Base-by-base conservation (phyloP, 2,113 vertebrate species). In the Micronycteris hirsuta region DNA sequence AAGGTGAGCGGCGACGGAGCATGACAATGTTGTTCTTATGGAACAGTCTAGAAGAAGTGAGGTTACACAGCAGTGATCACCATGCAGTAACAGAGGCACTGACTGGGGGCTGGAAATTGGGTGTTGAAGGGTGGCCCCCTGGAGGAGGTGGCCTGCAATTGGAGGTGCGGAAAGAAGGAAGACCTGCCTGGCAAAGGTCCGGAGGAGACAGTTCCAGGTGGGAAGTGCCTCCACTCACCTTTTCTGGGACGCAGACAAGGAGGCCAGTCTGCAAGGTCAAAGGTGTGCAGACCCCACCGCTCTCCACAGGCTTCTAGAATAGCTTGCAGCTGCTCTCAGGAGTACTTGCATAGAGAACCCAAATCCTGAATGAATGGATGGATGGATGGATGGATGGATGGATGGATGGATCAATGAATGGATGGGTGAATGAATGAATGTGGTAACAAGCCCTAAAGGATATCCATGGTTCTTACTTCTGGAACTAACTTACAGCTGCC, bases 401-500 rank as follows among this genome's bases (percentile, higher is more conserved):
- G 54, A 56, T 61, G 24, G 7, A 12, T 61, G 58, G 20, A 61
- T 61, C 24, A 3, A 28, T 61, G 58, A 9, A 58, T 58, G 24
- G 7, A 7, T 58, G 56, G 3, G 4, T 58, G 56, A 7, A 58
- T 26, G 56, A 3, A 24, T 58, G 58, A 61, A 61, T 28, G 58
- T 26, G 54, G 36, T 61, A n/a, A 36, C 14, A 70, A 70, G n/a
- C 45, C 88, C 38, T 26, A 70, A 71, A 54, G 84, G 86, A 9
- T 22, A 85, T 45, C 93, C 87, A n/a, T 1, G 41, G 83, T 74
- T 97, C 80, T 92, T 93, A 96, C 81, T 94, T 63, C 68, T 92
- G 86, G 95, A 77, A 61, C 94, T 4, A 97, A 99, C 99, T 99
- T 98, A 99, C 99, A 99, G 98, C 99, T 99, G 98, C 99, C 99